phyloP scores from a whole-genome alignment of 30 jellyfish, hydroid and myxozoan species.

The Hydractinia echinata region DNA sequence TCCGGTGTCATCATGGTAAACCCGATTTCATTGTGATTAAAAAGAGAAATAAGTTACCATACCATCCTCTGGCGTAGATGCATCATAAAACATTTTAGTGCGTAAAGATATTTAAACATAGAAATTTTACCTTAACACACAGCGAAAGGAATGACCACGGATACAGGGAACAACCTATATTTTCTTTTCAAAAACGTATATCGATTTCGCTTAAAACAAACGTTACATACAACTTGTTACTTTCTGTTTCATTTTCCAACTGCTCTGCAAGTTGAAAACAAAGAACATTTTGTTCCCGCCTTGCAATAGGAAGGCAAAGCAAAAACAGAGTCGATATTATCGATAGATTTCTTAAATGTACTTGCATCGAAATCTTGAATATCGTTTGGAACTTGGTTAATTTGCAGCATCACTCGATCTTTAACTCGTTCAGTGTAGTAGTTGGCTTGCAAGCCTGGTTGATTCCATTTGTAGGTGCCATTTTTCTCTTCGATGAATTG shows the following conservation, averaged over 20 bases:
- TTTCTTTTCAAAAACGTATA: too few relatives aligned
- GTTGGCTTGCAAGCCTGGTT: slow-evolving; percentile 40
- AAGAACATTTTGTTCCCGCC: slow-evolving; percentile 23
- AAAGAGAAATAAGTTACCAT: too few relatives aligned
- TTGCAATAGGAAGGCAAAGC: slow-evolving; percentile 35
- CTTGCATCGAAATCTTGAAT: slow-evolving; percentile 40
- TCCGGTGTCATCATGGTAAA: too few relatives aligned
- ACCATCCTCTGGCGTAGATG: too few relatives aligned
- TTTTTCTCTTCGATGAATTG: background rate
- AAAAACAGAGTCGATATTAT: slow-evolving; percentile 15
- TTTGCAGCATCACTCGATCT: slow-evolving; percentile 36
- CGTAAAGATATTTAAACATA: too few relatives aligned
- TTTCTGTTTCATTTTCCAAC: slow-evolving; percentile 15
- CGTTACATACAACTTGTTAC: too few relatives aligned
- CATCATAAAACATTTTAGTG: too few relatives aligned
- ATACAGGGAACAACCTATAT: too few relatives aligned
- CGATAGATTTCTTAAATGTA: slow-evolving; percentile 11
- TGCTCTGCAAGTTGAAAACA: slow-evolving; percentile 32
- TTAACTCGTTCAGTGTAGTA: slow-evolving; percentile 22
- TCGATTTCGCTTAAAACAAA: too few relatives aligned
- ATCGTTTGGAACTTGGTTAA: slow-evolving; percentile 46
- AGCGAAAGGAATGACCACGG: too few relatives aligned
- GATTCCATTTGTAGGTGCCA: slow-evolving; percentile 42
- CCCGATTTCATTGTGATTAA: too few relatives aligned
- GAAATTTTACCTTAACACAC: too few relatives aligned